phyloP scores from a whole-genome alignment of 35 echinoderm and acorn worm genomes.

The Apostichopus japonicus region DNA sequence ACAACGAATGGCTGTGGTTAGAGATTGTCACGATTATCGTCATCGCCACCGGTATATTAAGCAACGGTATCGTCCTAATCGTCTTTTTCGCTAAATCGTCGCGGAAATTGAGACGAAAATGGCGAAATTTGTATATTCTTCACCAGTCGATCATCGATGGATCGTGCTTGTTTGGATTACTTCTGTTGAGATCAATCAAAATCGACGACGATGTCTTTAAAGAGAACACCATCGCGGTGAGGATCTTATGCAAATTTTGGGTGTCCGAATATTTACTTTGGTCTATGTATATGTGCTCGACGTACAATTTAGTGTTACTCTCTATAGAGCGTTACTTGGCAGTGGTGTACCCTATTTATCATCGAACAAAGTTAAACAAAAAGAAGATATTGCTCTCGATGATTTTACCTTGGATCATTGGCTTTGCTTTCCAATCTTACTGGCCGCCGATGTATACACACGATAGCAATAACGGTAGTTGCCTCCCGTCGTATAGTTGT shows the following conservation, averaged over 20 bases:
- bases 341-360: constrained; percentile 38
- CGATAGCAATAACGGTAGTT: constrained; percentile 36
- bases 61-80: constrained; percentile 29
- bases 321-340: constrained; percentile 57
- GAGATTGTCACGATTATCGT: constrained; percentile 3
- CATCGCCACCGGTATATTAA: constrained; percentile 11
- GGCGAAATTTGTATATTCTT: constrained; percentile 58
- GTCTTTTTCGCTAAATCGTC: constrained; percentile 26
- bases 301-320: constrained; percentile 42
- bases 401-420: constrained; percentile 53
- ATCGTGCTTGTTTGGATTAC: neutral
- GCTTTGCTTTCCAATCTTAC: constrained; percentile 34
- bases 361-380: constrained; percentile 34
- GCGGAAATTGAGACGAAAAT: neutral
- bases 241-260: constrained; percentile 51
- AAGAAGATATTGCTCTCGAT: constrained; percentile 47
- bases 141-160: constrained; percentile 58
- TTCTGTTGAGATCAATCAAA: neutral
- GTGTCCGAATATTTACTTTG: constrained; percentile 57
- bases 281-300: constrained; percentile 51
- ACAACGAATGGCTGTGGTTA: neutral
- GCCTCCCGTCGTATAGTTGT: constrained; percentile 28
- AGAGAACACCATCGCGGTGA: neutral
- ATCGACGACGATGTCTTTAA: neutral
- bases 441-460: constrained; percentile 47